Percentiles rank a stretch among this genome's conserved stretches.
Evolutionary conservation across 2,113 vertebrate species (phyloP).

Genomic region (Cochlearius cochlearius): DNA sequence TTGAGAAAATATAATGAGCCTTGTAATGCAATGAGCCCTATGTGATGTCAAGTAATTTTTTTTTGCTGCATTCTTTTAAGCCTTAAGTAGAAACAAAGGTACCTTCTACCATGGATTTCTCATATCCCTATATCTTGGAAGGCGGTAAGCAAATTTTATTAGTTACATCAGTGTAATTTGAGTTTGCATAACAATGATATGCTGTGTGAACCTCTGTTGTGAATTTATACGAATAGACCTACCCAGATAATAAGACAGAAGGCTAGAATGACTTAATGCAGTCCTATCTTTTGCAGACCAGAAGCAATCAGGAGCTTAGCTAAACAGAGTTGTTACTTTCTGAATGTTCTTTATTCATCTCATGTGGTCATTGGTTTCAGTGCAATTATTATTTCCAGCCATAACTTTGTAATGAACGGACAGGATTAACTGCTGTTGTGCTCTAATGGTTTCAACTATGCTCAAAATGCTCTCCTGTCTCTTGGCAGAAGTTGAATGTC

Average conservation of each 20-base stretch:
- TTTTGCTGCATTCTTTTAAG: background rate
- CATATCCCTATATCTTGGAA: background rate
- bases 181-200: background rate
- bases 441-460: background rate
- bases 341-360: background rate
- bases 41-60: background rate
- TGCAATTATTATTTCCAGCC: background rate
- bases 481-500: background rate
- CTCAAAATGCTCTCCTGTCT: background rate
- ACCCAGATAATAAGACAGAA: background rate
- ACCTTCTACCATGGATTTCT: background rate
- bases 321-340: background rate
- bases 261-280: background rate
- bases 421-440: background rate
- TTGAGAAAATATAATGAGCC: background rate
- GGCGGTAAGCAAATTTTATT: background rate
- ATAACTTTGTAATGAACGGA: background rate
- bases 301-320: background rate
- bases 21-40: rapidly evolving
- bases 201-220: background rate
- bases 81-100: rapidly evolving
- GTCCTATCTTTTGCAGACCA: background rate
- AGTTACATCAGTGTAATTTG: background rate
- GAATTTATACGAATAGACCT: background rate
- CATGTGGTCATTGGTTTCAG: background rate